Conservation (phyloP, 2,797 vertebrate species). For the Danio kyathit region DNA sequence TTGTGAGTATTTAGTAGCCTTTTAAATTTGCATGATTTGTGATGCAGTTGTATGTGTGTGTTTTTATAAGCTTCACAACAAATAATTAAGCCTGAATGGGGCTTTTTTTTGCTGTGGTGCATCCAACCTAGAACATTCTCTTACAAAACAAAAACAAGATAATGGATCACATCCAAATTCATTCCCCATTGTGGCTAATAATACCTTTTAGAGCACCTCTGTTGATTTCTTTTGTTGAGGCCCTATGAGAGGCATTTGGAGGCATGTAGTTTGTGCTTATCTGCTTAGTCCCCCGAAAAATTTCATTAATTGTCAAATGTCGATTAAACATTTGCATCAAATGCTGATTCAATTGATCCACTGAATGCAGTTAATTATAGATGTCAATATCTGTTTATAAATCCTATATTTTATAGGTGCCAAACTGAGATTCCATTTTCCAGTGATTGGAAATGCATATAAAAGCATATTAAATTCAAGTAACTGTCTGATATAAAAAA, state of each 20-base stretch:
- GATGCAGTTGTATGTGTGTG: neutral
- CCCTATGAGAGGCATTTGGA: neutral
- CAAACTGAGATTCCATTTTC: no score
- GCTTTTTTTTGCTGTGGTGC: neutral
- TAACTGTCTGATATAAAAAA: no score
- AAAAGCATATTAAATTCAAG: no score
- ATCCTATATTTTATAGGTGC: no score
- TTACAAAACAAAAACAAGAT: slow-evolving; percentile 17
- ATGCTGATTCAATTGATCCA: neutral
- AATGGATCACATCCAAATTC: neutral
- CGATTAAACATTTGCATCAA: neutral
- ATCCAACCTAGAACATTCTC: neutral
- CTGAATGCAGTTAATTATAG: neutral
- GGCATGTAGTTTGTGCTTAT: neutral
- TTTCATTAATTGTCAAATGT: neutral
- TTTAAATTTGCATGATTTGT: slow-evolving; percentile 28
- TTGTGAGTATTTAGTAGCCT: neutral
- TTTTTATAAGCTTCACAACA: neutral
- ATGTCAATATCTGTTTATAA: neutral
- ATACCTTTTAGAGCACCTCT: slow-evolving; percentile 2
- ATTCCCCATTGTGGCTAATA: neutral
- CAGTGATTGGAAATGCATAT: no score
- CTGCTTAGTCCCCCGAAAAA: neutral
- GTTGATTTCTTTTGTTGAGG: neutral
- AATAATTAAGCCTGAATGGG: slow-evolving; percentile 9